Conservation (phyloP, 2,797 vertebrate species). For the Calcarius lapponicus region DNA sequence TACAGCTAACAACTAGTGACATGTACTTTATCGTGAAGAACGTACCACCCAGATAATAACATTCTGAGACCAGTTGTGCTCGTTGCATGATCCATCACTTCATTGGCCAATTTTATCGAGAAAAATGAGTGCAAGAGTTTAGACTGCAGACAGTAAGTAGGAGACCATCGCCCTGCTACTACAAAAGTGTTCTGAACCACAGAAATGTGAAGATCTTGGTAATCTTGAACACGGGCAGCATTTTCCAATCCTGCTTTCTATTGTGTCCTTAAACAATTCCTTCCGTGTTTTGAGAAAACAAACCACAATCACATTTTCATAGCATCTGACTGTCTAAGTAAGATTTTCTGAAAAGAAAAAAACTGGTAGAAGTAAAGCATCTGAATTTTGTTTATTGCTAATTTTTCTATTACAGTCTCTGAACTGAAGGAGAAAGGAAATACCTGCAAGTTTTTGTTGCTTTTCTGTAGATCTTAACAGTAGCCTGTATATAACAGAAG, state of each 20-base stretch:
- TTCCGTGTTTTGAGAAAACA: background rate
- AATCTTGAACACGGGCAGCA: background rate
- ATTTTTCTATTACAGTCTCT: background rate
- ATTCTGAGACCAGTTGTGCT: background rate
- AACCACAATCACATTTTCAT: background rate
- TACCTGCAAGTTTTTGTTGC: background rate
- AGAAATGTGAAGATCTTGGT: background rate
- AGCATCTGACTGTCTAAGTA: background rate
- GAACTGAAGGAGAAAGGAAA: background rate
- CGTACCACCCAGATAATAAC: background rate
- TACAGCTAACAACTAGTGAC: background rate
- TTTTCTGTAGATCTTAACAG: background rate
- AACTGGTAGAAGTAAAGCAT: background rate
- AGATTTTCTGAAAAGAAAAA: background rate
- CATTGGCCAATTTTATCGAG: background rate
- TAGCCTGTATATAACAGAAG: background rate
- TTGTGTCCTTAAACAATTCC: background rate
- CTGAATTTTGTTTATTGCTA: background rate
- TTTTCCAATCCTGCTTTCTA: background rate
- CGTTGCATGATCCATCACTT: background rate
- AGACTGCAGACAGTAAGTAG: accelerated
- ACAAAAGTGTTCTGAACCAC: background rate
- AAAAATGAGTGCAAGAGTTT: background rate
- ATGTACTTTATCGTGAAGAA: background rate
- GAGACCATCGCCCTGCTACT: background rate